Evolutionary conservation across 2,113 vertebrate genomes (phyloP).

Genomic region (Oceanites oceanicus): DNA sequence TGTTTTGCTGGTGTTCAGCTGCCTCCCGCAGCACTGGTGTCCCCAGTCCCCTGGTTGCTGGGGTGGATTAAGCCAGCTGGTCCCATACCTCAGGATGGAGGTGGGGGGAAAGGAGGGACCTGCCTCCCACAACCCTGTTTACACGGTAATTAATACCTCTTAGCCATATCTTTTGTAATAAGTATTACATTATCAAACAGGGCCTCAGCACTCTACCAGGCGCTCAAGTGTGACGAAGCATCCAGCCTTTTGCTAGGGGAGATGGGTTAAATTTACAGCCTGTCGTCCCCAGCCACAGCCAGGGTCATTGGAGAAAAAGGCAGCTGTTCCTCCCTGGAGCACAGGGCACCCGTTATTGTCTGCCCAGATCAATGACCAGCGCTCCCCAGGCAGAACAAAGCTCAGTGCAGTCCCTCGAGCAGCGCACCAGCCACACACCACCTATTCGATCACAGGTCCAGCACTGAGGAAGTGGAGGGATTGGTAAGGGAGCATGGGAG

Average conservation of each 20-base stretch:
- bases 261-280: not conserved
- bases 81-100: not conserved
- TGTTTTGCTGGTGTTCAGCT: not conserved
- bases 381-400: not conserved
- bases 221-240: not conserved
- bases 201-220: not conserved
- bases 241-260: not conserved
- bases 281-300: not conserved
- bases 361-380: not conserved
- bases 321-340: not conserved
- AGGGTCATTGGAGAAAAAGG: not conserved
- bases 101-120: not conserved
- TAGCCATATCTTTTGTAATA: not conserved
- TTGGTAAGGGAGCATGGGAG: not conserved
- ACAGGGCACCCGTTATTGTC: not conserved
- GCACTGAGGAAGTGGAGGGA: not conserved
- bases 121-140: not conserved
- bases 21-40: not conserved
- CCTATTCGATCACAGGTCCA: not conserved
- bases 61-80: not conserved
- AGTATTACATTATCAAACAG: not conserved
- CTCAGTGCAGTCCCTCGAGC: not conserved
- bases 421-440: not conserved
- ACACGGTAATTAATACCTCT: not conserved
- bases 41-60: not conserved